Percentiles rank a stretch among this genome's conserved stretches.
phyloP scores from a whole-genome alignment of 2,113 vertebrate genomes.

The Thryonomys swinderianus region DNA sequence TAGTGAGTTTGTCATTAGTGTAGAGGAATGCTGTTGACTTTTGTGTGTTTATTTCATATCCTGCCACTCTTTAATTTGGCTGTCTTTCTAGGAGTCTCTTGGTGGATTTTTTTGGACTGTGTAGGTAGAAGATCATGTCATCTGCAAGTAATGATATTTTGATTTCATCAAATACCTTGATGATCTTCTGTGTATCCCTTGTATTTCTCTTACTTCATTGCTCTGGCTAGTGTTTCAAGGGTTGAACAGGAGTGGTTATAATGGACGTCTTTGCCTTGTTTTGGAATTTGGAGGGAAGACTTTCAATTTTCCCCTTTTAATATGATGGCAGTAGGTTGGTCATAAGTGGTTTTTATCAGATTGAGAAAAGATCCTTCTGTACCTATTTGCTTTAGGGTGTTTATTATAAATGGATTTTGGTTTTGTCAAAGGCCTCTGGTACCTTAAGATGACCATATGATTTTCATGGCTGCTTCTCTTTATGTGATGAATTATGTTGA shows the following conservation, averaged over 20 bases:
- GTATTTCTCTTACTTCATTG: not conserved
- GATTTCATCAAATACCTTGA: too few species aligned
- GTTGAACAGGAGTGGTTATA: not conserved
- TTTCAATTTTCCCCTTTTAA: not conserved
- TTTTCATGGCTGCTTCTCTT: not conserved
- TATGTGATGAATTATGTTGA: not conserved
- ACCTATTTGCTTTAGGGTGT: not conserved
- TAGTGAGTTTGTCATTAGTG: not conserved
- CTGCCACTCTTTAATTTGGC: not conserved
- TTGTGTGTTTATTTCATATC: not conserved
- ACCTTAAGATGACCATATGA: not conserved
- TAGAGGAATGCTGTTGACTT: not conserved
- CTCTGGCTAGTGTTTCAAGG: not conserved
- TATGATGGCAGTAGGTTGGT: not conserved
- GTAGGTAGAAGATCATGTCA: not conserved
- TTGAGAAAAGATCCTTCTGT: not conserved
- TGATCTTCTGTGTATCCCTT: not conserved
- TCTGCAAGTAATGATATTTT: not conserved
- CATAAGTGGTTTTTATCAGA: not conserved
- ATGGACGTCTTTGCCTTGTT: not conserved
- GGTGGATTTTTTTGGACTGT: not conserved
- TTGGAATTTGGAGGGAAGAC: not conserved
- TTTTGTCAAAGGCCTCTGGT: not conserved
- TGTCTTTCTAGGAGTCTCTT: not conserved
- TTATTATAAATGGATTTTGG: not conserved